These are phyloP conservation scores for Mythimna loreyi DNA, from an alignment of 2,888 invertebrate species.

Conservation along the genomic window DNA sequence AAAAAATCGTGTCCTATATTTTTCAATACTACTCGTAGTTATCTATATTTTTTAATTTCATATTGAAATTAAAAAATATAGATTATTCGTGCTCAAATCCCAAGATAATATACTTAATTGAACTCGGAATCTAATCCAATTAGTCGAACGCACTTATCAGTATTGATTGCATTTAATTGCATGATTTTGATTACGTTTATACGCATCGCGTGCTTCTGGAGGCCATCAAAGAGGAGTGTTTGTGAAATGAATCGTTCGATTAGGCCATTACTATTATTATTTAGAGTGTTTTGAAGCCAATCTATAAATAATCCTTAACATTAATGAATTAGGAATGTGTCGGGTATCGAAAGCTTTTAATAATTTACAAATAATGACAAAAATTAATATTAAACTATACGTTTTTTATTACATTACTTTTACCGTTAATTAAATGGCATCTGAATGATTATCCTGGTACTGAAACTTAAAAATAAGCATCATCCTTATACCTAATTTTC, in stretches of 20 bases:
- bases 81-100: conserved; percentile 28
- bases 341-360: neutral
- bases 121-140: conserved; percentile 49
- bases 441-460: no score
- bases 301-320: conserved; percentile 4
- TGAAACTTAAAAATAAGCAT: no score
- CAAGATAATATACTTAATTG: conserved; percentile 52
- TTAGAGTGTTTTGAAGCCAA: conserved; percentile 39
- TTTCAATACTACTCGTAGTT: neutral
- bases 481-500: no score
- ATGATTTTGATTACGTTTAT: conserved; percentile 55
- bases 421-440: no score
- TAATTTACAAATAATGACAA: neutral
- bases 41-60: no score
- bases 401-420: no score
- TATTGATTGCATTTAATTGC: conserved; percentile 49
- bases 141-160: conserved; percentile 38
- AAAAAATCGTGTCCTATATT: neutral
- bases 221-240: conserved; percentile 43
- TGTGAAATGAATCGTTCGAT: conserved; percentile 44
- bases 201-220: conserved; percentile 48
- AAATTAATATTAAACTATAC: no score
- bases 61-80: neutral
- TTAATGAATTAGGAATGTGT: conserved; percentile 1
- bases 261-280: conserved; percentile 28